Base-by-base conservation (phyloP, 2,113 vertebrate species). In the Rhinogobius similis region DNA sequence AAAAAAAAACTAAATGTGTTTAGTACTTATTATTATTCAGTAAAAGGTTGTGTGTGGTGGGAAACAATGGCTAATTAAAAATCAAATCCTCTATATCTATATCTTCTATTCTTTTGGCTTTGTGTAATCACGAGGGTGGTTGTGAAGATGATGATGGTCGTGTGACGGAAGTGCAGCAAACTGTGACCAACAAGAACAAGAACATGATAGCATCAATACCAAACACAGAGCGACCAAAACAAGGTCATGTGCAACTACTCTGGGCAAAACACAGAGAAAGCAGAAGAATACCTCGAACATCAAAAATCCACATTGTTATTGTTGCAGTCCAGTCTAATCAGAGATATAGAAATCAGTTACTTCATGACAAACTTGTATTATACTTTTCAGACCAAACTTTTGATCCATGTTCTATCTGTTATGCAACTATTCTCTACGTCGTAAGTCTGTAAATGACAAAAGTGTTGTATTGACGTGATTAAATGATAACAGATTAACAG, bases 141-240 rank as follows among this genome's bases (percentile, higher is more conserved):
- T 63, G 64, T 58, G 69, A 80, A 5, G 63, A 52, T 18, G 16
- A 29, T 18, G 27, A 29, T 24, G 83, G 85, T 79, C 72, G 80
- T 89, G 80, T 86, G 86, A 88, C 70, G 76, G 71, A 77, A 87
- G 16, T 67, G 78, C 82, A 86, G 72, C 12, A 56, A 68, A 70
- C 77, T 69, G 78, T 88, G 76, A 86, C 78, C 27, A 76, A 72
- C 24, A 58, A 62, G 10, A 67, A 76, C 46, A 73, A 76, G 70
- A 75, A 71, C 62, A 39, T 65, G 78, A 88, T 75, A 53, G 50
- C 6, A 62, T 27, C 1, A 84, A 88, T 82, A 81, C 82, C 56
- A 71, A n/a, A 58, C 46, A 24, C 50, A 65, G 38, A n/a, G 7
- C 58, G 10, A 72, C 36, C 76, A 62, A 79, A 72, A 80, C 67